Base-by-base conservation (phyloP, 2,113 vertebrate genomes). In the Ellobius talpinus region DNA sequence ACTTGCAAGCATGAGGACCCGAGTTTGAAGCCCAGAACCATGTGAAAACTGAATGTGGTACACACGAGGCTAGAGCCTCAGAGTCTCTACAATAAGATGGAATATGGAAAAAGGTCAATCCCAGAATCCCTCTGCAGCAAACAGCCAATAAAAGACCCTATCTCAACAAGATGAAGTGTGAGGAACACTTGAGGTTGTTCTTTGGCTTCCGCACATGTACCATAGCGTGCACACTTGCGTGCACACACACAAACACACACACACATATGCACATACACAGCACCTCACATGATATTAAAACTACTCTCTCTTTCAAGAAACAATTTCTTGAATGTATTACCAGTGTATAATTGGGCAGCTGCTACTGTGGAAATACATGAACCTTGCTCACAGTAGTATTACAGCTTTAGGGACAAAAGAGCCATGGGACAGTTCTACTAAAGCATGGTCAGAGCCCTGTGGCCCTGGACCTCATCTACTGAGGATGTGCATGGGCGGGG, bases 281-380 rank as follows among this genome's bases (percentile, higher is more conserved):
- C n/a, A 39, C 11, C 36, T 82, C 36, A 24, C 21, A 39, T 91
- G 36, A 55, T 70, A 72, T 42, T 50, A 63, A n/a, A 86, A 88
- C 23, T 76, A 19, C 74, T 94, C 79, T 95, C 88, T 93, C 73
- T 95, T 87, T 81, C 65, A 91, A 21, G 36, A 77, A 76, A 24
- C 36, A n/a, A 42, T 52, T 55, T 82, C 36, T n/a, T 55, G 36
- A 76, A 5, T 6, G 3, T 42, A 33, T 42, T n/a, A 10, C 31
- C 45, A 78, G 19, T 85, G 68, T 92, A 31, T 58, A 8, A 14
- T 76, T 52, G 58, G 26, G 61, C 91, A 39, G 39, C 42, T 65
- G 78, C 13, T 86, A 21, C 65, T 65, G 76, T 92, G 86, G 82
- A 50, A 72, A 23, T 5, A 24, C n/a, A 4, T 45, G 86, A 72